These are phyloP conservation scores for Papilio machaon DNA, from an alignment of 1,140 invertebrate species.

Conservation along the genomic window DNA sequence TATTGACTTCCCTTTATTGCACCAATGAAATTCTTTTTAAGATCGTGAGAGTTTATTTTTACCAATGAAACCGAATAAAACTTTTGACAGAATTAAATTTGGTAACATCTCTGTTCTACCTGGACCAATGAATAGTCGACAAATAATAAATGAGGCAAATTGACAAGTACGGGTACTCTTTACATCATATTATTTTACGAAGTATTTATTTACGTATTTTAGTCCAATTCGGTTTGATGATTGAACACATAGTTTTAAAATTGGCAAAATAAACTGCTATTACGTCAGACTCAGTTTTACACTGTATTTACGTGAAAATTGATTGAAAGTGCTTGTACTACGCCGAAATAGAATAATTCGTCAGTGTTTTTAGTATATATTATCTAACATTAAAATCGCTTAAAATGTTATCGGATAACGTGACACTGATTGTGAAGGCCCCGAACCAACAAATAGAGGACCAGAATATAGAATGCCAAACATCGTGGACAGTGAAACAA, in stretches of 20 bases:
- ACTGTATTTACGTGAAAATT: conserved; percentile 17
- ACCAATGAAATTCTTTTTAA: conserved; percentile 36
- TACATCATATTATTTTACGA: conserved; percentile 54
- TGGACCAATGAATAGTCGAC: conserved; percentile 72
- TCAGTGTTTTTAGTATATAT: conserved; percentile 44
- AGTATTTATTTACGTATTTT: conserved; percentile 77
- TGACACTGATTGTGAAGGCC: conserved; percentile 92
- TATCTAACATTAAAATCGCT: conserved; percentile 69
- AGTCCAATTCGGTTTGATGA: conserved; percentile 55
- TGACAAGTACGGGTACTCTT: conserved; percentile 66
- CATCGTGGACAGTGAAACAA: conserved; percentile 92
- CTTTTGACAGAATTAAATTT: conserved; percentile 40
- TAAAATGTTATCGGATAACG: conserved; percentile 81
- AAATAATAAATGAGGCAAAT: conserved; percentile 74
- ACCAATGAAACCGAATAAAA: conserved; percentile 35
- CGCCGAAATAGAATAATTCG: conserved; percentile 28
- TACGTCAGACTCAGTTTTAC: conserved; percentile 32
- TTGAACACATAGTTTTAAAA: background rate
- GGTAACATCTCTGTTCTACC: conserved; percentile 45
- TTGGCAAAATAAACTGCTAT: conserved; percentile 21
- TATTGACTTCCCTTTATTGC: background rate
- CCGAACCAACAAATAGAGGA: conserved; percentile 95
- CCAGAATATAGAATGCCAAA: conserved; percentile 90
- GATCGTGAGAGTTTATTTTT: background rate
- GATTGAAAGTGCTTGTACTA: conserved; percentile 39